Conservation (phyloP, 2,113 vertebrate genomes). For the Elephas maximus region DNA sequence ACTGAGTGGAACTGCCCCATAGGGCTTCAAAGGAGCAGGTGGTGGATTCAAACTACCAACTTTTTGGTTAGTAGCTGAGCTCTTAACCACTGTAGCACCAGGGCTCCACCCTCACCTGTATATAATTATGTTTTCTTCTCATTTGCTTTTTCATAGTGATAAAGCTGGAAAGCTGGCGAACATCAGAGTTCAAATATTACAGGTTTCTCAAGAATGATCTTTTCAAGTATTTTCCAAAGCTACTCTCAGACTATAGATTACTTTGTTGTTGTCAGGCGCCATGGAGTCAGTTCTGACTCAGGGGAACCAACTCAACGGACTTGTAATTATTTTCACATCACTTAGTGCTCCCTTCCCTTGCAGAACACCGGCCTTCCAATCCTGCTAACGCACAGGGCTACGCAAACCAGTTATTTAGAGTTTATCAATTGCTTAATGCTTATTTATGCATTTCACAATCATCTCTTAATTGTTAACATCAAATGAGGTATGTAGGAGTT, state of each 20-base stretch:
- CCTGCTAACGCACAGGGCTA: neutral
- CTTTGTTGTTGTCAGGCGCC: neutral
- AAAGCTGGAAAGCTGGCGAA: neutral
- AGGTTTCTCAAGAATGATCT: neutral
- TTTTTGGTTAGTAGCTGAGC: no score
- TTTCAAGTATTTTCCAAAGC: neutral
- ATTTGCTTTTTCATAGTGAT: neutral
- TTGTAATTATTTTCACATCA: no score
- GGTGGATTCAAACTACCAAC: no score
- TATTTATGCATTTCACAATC: neutral
- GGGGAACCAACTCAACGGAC: no score
- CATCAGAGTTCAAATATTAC: neutral
- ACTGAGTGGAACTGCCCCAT: no score
- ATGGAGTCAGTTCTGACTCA: neutral
- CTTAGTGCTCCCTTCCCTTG: neutral
- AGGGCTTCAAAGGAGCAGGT: no score
- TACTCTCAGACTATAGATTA: neutral
- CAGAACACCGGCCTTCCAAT: neutral
- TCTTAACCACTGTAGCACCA: no score
- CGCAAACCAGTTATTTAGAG: neutral
- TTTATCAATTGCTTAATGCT: neutral
- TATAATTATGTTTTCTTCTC: neutral
- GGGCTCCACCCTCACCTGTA: neutral
- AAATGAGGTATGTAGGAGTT: neutral
- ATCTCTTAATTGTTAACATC: neutral